These are phyloP conservation scores for Oenanthe oenanthe DNA, from an alignment of 2,113 vertebrate species.

Conservation along the genomic window DNA sequence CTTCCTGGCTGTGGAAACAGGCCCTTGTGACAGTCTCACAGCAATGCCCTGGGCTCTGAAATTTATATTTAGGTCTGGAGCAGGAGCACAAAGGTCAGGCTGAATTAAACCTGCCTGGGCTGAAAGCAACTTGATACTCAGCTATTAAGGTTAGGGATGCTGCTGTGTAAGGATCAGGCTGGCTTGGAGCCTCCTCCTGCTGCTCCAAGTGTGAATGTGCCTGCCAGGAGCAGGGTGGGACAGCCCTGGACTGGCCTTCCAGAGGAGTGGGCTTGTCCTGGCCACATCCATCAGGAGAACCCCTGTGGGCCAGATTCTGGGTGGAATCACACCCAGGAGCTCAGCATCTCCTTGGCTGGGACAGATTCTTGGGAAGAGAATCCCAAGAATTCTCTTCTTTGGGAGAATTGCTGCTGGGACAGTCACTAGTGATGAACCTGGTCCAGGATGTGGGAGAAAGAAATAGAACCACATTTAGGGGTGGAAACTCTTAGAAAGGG, in stretches of 20 bases:
- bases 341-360: background rate
- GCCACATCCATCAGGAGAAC: background rate
- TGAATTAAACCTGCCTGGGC: background rate
- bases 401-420: background rate
- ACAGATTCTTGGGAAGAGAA: too few relatives aligned
- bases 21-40: background rate
- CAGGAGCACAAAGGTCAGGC: background rate
- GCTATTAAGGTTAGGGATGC: background rate
- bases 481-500: background rate
- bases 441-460: background rate
- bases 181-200: accelerated
- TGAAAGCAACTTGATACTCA: background rate
- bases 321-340: accelerated
- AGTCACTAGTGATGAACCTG: background rate
- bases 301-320: background rate
- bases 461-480: background rate
- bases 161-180: background rate
- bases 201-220: background rate
- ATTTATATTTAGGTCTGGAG: background rate
- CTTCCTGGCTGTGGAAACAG: background rate
- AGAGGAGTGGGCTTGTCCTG: background rate
- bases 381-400: too few relatives aligned
- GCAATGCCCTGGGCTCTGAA: background rate
- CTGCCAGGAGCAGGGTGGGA: background rate
- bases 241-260: accelerated